Conservation (phyloP, 2,888 invertebrate genomes). For the Frankliniella intonsa region DNA sequence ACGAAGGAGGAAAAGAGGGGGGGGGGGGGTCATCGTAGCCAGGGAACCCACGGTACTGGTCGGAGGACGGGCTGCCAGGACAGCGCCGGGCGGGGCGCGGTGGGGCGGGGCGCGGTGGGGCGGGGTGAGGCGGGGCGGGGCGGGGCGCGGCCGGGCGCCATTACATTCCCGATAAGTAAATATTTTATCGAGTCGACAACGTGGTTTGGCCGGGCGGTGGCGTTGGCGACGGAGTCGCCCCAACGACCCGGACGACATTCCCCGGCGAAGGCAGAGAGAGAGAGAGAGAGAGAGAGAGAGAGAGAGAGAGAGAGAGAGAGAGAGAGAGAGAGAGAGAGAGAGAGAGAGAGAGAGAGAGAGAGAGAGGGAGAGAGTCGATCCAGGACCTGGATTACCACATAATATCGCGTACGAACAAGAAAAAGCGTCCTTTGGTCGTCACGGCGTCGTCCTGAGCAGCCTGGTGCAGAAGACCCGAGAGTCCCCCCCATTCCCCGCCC, state of each 20-base stretch:
- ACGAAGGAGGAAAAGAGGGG: too few relatives aligned
- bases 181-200: constrained; percentile 18
- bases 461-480: neutral
- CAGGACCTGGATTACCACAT: neutral
- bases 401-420: neutral
- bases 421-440: neutral
- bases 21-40: neutral
- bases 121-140: too few relatives aligned
- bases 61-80: neutral
- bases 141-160: neutral
- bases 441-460: neutral
- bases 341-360: neutral
- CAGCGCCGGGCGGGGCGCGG: neutral
- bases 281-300: neutral
- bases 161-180: constrained; percentile 6
- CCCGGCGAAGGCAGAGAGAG: neutral
- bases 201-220: neutral
- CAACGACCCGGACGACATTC: neutral
- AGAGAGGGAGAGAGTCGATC: neutral
- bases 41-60: neutral
- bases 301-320: neutral
- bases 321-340: neutral
- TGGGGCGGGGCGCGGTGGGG: too few relatives aligned
- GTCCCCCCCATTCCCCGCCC: too few relatives aligned
- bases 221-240: neutral